Evolutionary conservation across 2,113 vertebrate genomes (phyloP), one percentile per base, ranked within the genome.

Genomic region (Cynocephalus volans): DNA sequence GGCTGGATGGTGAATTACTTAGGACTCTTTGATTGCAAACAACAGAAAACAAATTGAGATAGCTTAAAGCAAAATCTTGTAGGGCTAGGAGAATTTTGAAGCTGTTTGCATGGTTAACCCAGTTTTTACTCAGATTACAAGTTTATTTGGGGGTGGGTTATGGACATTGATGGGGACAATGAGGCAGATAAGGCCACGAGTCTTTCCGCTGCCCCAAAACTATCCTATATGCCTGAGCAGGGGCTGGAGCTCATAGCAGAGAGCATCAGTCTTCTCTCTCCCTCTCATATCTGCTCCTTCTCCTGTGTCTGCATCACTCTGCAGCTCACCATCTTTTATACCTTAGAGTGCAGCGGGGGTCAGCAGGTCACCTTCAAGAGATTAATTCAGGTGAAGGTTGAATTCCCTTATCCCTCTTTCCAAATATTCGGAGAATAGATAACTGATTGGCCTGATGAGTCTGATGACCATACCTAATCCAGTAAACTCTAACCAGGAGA

Each of bases 71-170:
- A 81, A 75, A 86, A 83, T 58, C 52, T 70, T 62, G 3, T 28
- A n/a, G 14, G 52, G 26, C 24, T 48, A 8, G 41, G 41, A 86
- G 60, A 26, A 12, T 52, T 52, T 19, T 10, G 54, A 77, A 95
- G 45, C 62, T 88, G 18, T 62, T 64, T 65, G 33, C 14, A 36
- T 24, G 12, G 33, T 13, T 50, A 90, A 8, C 12, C 45, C 11
- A 17, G 33, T 28, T 62, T 82, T 96, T 48, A 54, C 45, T 65
- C 23, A 64, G 75, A 41, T 67, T 58, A 10, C 50, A 21, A 56
- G 17, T 95, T 88, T 85, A 64, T 69, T 65, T 84, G 83, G 26
- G 24, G n/a, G 19, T 92, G 7, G 23, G 64, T 94, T 88, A 73
- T 33, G 64, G 24, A 88, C 24, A 52, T 21, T 85, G 26, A 48